Percentiles rank a stretch among this genome's conserved stretches.
Evolutionary conservation across 2,888 invertebrate genomes (phyloP).

Genomic region (Drosophila meridiana): DNA sequence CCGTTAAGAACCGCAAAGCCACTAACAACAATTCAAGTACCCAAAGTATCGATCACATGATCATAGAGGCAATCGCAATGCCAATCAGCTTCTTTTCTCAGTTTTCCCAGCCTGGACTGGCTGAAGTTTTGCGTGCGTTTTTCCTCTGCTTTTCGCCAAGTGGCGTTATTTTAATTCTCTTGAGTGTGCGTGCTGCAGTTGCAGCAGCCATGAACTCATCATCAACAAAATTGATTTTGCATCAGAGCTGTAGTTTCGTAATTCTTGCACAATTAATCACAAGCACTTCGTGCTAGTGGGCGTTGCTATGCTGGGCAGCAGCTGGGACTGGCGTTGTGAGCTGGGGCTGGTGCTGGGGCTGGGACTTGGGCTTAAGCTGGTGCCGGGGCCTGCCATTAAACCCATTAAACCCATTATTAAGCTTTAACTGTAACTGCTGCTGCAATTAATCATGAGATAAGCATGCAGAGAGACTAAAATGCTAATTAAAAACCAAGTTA

Average conservation of each 20-base stretch:
- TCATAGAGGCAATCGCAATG: slow-evolving; percentile 47
- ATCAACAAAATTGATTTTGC: slow-evolving; percentile 70
- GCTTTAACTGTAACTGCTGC: slow-evolving; percentile 70
- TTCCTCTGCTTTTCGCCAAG: slow-evolving; percentile 28
- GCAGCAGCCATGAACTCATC: slow-evolving; percentile 35
- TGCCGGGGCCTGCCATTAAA: slow-evolving; percentile 28
- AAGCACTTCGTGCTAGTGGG: slow-evolving; percentile 67
- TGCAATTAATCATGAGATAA: slow-evolving; percentile 78
- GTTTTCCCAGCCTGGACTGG: slow-evolving; percentile 26
- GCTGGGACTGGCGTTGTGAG: slow-evolving; percentile 11
- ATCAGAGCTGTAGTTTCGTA: slow-evolving; percentile 52
- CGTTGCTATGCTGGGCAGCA: slow-evolving; percentile 51
- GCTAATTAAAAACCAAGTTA: slow-evolving; percentile 75
- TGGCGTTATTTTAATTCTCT: slow-evolving; percentile 69
- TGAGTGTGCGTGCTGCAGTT: slow-evolving; percentile 59
- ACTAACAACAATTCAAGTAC: slow-evolving; percentile 57
- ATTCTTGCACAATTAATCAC: slow-evolving; percentile 71
- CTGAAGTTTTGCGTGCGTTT: slow-evolving; percentile 50
- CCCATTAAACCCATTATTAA: slow-evolving; percentile 72
- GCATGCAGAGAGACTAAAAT: slow-evolving; percentile 65
- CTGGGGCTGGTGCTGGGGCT: slow-evolving; percentile 25
- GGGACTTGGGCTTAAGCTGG: slow-evolving; percentile 2
- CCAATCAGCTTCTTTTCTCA: slow-evolving; percentile 49
- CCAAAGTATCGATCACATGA: slow-evolving; percentile 59
- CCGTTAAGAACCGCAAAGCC: slow-evolving; percentile 63